A percentile compares a stretch with the other conserved stretches of the same genome.
Evolutionary conservation across 2,888 invertebrate species (phyloP).

Genomic region (Anodontia alba): DNA sequence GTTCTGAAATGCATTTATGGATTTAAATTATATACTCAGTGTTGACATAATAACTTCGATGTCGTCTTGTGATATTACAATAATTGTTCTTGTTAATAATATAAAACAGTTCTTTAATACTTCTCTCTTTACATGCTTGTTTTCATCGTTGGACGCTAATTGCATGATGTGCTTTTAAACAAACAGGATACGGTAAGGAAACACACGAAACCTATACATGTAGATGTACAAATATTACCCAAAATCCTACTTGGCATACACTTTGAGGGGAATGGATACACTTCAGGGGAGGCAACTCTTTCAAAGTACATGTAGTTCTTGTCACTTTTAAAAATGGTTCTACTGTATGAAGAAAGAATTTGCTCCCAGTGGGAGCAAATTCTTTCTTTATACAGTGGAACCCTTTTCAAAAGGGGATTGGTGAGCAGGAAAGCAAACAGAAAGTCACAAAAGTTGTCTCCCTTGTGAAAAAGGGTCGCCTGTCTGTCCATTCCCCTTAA

Average conservation of each 20-base stretch:
- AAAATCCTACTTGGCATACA: background rate
- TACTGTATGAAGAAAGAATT: no score
- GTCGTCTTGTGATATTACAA: background rate
- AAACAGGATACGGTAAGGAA: conserved; percentile 69
- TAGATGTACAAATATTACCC: background rate
- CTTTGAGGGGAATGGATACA: background rate
- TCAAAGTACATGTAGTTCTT: background rate
- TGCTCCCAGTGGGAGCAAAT: no score
- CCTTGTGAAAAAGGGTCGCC: no score
- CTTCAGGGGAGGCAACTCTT: no score
- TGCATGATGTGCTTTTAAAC: conserved; percentile 59
- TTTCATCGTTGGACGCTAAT: conserved; percentile 59
- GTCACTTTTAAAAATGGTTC: no score
- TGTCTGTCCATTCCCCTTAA: no score
- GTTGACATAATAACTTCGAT: background rate
- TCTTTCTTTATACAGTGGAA: no score
- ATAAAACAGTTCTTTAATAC: background rate
- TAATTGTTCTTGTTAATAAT: background rate
- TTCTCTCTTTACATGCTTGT: conserved; percentile 39
- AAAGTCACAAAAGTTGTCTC: no score
- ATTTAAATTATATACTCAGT: no score
- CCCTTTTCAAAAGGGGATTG: no score
- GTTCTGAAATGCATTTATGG: no score
- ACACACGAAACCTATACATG: conserved; percentile 14
- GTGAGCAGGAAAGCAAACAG: no score